phyloP scores from a whole-genome alignment of 2,797 vertebrate genomes.

The Apodemus agrarius region DNA sequence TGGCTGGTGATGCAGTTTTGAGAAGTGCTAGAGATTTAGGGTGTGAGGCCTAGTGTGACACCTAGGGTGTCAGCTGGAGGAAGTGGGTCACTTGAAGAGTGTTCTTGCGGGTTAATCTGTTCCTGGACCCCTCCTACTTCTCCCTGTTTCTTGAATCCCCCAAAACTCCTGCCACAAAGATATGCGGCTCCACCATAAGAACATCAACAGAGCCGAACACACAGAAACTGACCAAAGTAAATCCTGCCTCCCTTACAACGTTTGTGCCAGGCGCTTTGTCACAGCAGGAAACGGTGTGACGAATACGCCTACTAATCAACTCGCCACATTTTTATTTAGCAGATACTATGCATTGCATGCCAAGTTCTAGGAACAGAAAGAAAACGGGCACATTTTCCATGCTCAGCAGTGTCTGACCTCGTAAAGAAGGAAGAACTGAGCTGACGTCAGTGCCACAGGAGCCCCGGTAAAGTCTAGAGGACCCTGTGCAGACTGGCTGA shows the following conservation, averaged over 20 bases:
- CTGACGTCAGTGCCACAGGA: neutral
- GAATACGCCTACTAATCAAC: neutral
- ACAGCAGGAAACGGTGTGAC: neutral
- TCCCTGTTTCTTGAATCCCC: neutral
- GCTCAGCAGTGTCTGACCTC: neutral
- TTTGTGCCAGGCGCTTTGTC: neutral
- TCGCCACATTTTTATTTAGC: neutral
- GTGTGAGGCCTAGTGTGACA: no score
- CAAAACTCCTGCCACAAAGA: neutral
- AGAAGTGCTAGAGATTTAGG: neutral
- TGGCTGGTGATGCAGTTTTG: neutral
- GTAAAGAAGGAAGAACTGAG: neutral
- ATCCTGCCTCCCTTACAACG: neutral
- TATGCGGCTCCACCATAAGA: neutral
- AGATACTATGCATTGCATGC: neutral
- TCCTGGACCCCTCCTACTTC: neutral
- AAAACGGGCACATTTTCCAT: slow-evolving; percentile 10
- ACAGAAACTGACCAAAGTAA: neutral
- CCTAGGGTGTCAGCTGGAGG: no score
- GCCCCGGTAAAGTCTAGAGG: neutral
- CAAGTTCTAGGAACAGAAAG: neutral
- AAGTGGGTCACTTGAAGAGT: neutral
- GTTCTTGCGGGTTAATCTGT: neutral
- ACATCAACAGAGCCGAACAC: neutral
- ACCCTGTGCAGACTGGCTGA: neutral